Conservation (phyloP, 2,113 vertebrate species). For the Ptilonorhynchus violaceus region DNA sequence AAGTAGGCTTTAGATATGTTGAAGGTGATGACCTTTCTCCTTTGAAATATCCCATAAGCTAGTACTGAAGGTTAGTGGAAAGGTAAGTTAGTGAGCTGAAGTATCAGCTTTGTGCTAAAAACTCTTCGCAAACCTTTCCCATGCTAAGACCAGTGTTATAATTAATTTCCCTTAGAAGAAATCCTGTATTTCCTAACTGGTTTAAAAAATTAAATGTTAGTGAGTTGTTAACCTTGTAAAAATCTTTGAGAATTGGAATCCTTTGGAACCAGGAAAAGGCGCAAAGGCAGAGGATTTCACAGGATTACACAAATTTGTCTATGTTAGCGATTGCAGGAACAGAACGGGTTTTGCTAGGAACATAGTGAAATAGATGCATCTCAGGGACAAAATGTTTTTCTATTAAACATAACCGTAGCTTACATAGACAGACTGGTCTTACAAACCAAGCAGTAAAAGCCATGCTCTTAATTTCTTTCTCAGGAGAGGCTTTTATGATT, state of each 20-base stretch:
- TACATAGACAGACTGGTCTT: not conserved
- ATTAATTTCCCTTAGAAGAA: slow-evolving; percentile 19
- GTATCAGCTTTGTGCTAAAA: slow-evolving; percentile 3
- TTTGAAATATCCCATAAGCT: not conserved
- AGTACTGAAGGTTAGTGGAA: not conserved
- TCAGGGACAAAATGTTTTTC: not conserved
- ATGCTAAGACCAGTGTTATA: not conserved
- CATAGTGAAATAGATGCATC: not conserved
- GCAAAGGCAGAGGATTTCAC: not conserved
- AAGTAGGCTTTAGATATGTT: not conserved
- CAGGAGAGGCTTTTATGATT: not conserved
- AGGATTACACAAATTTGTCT: not conserved
- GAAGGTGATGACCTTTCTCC: not conserved
- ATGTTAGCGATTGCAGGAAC: not conserved
- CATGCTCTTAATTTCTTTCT: not conserved
- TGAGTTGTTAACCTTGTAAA: not conserved
- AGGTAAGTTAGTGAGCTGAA: not conserved
- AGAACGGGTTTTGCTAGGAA: not conserved
- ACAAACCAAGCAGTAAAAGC: not conserved
- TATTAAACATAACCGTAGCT: not conserved
- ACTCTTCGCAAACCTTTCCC: slow-evolving; percentile 1
- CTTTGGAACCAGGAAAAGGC: not conserved
- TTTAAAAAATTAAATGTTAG: not conserved
- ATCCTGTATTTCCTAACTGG: not conserved
- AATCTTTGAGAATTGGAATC: not conserved